Evolutionary conservation across 2,888 invertebrate genomes (phyloP).

Genomic region (Tromatobia lineatoria): DNA sequence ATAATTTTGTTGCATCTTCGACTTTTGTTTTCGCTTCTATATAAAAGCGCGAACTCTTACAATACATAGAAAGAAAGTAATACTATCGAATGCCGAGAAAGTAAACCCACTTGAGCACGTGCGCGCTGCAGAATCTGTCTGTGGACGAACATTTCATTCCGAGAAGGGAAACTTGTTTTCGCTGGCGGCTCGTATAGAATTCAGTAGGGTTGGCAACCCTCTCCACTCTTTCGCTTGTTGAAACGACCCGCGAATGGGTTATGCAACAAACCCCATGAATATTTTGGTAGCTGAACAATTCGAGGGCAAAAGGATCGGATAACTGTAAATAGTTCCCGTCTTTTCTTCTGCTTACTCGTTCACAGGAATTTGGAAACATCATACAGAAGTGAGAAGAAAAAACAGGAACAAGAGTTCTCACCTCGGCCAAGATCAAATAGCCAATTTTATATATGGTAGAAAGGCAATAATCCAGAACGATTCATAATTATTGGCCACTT

Average conservation of each 20-base stretch:
- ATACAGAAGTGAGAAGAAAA: background rate
- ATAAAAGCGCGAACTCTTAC: background rate
- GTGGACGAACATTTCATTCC: constrained; percentile 58
- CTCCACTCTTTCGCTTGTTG: constrained; percentile 35
- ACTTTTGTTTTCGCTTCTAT: background rate
- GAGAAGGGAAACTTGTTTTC: constrained; percentile 72
- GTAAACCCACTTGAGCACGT: constrained; percentile 73
- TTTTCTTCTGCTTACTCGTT: constrained; percentile 40
- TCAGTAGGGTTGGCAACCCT: constrained; percentile 45
- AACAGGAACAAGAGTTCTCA: background rate
- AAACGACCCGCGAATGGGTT: constrained; percentile 72
- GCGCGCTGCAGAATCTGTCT: constrained; percentile 52
- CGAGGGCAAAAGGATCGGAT: constrained; percentile 70
- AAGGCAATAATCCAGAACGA: background rate
- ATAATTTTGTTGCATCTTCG: constrained; percentile 62
- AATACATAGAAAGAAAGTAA: constrained; percentile 25
- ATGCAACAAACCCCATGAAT: constrained; percentile 72
- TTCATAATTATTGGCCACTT: background rate
- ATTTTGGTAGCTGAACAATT: constrained; percentile 79
- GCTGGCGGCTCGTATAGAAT: constrained; percentile 43
- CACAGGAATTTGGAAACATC: constrained; percentile 14
- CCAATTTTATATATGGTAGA: background rate
- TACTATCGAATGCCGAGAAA: constrained; percentile 40
- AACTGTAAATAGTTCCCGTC: constrained; percentile 66
- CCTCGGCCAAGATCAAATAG: constrained; percentile 17